Conservation (phyloP, 1,140 invertebrate species). For the Drosophila athabasca region DNA sequence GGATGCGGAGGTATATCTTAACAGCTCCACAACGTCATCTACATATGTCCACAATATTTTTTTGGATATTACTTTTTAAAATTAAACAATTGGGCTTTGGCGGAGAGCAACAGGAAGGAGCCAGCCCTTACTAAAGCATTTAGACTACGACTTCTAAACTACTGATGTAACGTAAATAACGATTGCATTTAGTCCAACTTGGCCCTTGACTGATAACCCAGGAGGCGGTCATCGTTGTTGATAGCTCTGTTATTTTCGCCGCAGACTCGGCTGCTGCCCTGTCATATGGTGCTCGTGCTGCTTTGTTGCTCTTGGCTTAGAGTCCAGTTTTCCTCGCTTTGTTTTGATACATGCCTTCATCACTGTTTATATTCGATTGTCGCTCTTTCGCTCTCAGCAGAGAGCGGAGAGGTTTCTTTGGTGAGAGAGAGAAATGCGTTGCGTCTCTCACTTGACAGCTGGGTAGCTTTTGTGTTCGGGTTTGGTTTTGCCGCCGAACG, state of each 20-base stretch:
- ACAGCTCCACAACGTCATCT: too few species aligned
- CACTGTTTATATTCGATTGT: constrained; percentile 33
- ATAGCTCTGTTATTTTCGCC: constrained; percentile 46
- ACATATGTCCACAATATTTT: too few species aligned
- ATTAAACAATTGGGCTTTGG: too few species aligned
- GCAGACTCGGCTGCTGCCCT: constrained; percentile 8
- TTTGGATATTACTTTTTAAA: too few species aligned
- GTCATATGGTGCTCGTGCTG: constrained; percentile 40
- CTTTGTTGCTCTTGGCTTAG: constrained; percentile 36
- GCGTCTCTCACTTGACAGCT: constrained; percentile 14
- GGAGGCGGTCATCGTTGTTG: constrained; percentile 27
- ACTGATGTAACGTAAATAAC: constrained; percentile 13
- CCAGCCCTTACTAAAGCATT: too few species aligned
- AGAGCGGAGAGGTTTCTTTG: constrained; percentile 25
- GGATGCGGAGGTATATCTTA: too few species aligned
- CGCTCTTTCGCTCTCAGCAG: constrained; percentile 36
- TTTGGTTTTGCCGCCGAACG: constrained; percentile 16
- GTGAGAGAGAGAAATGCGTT: constrained; percentile 26
- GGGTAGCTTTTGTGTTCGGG: constrained; percentile 29
- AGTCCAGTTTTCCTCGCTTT: constrained; percentile 55
- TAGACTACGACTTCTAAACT: too few species aligned
- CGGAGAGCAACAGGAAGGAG: too few species aligned
- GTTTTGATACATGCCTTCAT: constrained; percentile 65
- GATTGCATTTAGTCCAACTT: too few species aligned
- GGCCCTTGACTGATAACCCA: constrained; percentile 34